A percentile compares a stretch with the other conserved stretches of the same genome.
These are phyloP conservation scores for Myotis vivesi DNA, from an alignment of 2,797 vertebrate genomes.

Conservation along the genomic window DNA sequence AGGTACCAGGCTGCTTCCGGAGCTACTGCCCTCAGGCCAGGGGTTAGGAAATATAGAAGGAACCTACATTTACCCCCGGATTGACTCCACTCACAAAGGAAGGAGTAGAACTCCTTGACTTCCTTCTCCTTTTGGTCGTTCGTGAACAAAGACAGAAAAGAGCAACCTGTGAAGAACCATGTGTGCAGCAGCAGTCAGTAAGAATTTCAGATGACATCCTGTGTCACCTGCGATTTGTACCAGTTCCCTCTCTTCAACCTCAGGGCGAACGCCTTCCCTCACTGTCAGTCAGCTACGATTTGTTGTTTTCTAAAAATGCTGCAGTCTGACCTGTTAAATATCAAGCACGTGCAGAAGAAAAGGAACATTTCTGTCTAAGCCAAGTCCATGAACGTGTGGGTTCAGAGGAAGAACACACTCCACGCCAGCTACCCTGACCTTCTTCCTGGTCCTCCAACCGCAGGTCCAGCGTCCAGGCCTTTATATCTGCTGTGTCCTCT, in stretches of 20 bases:
- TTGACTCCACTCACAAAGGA: not conserved
- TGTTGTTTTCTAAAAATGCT: conserved; percentile 3
- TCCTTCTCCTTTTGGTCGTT: not conserved
- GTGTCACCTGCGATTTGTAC: not conserved
- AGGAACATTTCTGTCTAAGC: not conserved
- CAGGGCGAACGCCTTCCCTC: not conserved
- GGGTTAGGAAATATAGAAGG: not conserved
- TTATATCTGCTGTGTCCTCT: not conserved
- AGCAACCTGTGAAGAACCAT: not conserved
- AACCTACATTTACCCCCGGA: not conserved
- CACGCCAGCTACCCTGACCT: not conserved
- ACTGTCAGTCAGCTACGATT: not conserved
- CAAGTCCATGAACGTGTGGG: not conserved
- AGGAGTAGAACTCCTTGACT: not conserved
- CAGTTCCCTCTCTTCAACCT: not conserved
- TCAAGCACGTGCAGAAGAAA: not conserved
- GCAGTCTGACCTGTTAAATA: not conserved
- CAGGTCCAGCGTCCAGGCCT: not conserved
- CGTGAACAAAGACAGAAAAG: not conserved
- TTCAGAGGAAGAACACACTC: not conserved
- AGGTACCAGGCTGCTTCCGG: not conserved
- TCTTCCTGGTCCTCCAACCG: not conserved
- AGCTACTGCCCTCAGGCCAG: not conserved
- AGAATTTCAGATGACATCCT: not conserved
- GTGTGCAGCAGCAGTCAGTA: not conserved